Conservation (phyloP, 1,140 invertebrate species). For the Dreissena polymorpha region DNA sequence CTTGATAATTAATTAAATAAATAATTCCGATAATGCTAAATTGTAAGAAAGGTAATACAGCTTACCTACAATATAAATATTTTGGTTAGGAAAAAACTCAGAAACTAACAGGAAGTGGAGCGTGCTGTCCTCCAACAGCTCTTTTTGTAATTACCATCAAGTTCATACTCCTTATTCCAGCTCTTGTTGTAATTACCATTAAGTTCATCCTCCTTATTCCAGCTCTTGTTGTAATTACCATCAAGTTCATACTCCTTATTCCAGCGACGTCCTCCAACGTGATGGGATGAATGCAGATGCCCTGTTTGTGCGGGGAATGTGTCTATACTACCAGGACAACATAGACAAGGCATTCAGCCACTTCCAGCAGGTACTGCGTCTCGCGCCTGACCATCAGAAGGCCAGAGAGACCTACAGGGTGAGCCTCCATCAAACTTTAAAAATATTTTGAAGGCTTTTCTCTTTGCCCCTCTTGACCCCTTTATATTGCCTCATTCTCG, state of each 20-base stretch:
- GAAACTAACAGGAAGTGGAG: no score
- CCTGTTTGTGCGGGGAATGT: constrained; percentile 93
- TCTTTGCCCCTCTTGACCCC: neutral
- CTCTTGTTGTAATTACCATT: no score
- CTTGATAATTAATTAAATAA: no score
- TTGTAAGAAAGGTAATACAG: no score
- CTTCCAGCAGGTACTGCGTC: constrained; percentile 93
- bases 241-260: constrained; percentile 56
- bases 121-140: no score
- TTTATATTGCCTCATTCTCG: neutral
- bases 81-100: no score
- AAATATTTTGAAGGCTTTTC: neutral
- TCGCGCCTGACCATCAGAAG: constrained; percentile 94
- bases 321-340: constrained; percentile 95
- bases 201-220: no score
- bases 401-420: constrained; percentile 92
- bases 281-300: constrained; percentile 91
- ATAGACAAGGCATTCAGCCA: constrained; percentile 94
- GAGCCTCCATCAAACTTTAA: constrained; percentile 39
- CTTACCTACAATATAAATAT: no score
- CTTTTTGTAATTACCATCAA: no score
- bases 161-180: no score
- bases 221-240: no score
- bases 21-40: no score
- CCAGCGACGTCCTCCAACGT: constrained; percentile 88